phyloP scores from a whole-genome alignment of 2,888 invertebrate species.

The Polymixis lichenea region DNA sequence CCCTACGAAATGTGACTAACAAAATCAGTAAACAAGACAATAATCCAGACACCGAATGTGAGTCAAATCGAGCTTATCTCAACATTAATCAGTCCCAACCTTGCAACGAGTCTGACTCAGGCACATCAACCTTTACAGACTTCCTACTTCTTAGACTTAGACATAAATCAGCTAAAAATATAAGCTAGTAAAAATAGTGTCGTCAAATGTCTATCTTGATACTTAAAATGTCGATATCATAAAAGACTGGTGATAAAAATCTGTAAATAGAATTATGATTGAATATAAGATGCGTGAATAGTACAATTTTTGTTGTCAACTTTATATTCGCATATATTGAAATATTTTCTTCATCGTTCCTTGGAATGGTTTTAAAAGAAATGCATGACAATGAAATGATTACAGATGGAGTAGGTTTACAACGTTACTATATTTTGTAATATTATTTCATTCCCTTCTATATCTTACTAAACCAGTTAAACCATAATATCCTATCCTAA shows the following conservation, averaged over 20 bases:
- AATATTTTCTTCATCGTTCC: background rate
- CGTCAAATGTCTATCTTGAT: constrained; percentile 10
- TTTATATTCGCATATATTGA: background rate
- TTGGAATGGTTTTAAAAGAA: background rate
- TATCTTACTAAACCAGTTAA: background rate
- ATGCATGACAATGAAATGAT: background rate
- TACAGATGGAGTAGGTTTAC: background rate
- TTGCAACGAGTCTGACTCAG: constrained; percentile 52
- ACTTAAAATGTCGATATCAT: background rate
- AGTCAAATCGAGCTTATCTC: constrained; percentile 46
- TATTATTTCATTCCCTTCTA: background rate
- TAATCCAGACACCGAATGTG: constrained; percentile 24
- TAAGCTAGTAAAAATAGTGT: constrained; percentile 21
- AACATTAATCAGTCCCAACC: constrained; percentile 50
- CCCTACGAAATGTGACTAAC: constrained; percentile 3
- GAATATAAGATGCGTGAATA: background rate
- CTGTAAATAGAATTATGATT: constrained; percentile 6
- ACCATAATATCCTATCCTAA: no score
- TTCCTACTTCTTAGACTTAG: constrained; percentile 48
- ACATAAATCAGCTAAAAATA: constrained; percentile 30
- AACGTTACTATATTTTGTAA: background rate
- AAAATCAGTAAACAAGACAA: constrained; percentile 22
- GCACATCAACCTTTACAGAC: constrained; percentile 41
- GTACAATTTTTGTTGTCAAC: background rate
- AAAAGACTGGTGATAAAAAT: background rate